Evolutionary conservation across 2,888 invertebrate species (phyloP).

Genomic region (Calameuta pallipes): DNA sequence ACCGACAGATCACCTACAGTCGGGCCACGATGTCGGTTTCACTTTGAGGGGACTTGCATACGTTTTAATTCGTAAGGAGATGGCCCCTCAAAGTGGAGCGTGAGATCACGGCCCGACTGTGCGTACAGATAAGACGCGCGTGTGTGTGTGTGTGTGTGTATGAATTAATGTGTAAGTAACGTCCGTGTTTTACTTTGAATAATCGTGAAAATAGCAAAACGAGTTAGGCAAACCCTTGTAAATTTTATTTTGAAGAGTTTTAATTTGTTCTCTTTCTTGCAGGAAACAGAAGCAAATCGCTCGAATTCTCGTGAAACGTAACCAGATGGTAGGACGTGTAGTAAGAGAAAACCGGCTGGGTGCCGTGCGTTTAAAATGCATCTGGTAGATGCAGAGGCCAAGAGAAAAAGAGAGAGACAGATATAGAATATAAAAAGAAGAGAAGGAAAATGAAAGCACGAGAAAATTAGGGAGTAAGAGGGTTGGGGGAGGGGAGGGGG

Average conservation of each 20-base stretch:
- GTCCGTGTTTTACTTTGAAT: not conserved
- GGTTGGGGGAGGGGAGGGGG: too few species aligned
- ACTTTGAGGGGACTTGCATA: too few species aligned
- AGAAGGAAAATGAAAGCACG: not conserved
- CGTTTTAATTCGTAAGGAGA: too few species aligned
- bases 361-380: not conserved
- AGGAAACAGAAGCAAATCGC: not conserved
- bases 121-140: not conserved
- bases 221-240: not conserved
- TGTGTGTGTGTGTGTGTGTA: too few species aligned
- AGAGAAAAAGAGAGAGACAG: slow-evolving; percentile 6
- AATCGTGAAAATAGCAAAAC: not conserved
- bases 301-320: not conserved
- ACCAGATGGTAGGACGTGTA: not conserved
- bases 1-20: not conserved
- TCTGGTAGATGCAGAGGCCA: not conserved
- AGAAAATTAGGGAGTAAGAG: not conserved
- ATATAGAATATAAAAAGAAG: slow-evolving; percentile 8
- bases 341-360: not conserved
- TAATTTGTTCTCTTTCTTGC: not conserved
- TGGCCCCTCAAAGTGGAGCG: too few species aligned
- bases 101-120: too few species aligned
- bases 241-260: not conserved
- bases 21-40: too few species aligned
- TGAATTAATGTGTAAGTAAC: not conserved